phyloP scores from a whole-genome alignment of 2,888 invertebrate species.

The Lasioglossum figueresi region DNA sequence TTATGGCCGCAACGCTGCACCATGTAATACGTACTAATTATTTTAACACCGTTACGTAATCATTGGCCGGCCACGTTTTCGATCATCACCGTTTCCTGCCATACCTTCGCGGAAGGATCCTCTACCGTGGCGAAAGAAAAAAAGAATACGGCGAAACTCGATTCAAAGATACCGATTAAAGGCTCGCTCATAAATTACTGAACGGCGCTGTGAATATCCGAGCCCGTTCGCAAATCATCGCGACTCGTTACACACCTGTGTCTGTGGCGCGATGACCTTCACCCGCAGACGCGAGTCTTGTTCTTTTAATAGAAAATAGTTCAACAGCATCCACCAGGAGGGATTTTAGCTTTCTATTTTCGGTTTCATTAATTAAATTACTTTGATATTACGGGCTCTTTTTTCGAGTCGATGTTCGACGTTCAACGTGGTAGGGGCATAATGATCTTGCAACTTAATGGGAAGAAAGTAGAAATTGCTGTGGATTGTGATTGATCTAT shows the following conservation, averaged over 20 bases:
- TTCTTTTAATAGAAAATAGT: neutral
- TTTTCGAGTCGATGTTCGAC: neutral
- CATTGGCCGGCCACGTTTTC: slow-evolving; percentile 62
- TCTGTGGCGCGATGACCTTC: neutral
- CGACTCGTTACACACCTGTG: neutral
- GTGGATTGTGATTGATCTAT: slow-evolving; percentile 1
- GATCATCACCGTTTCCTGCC: slow-evolving; percentile 60
- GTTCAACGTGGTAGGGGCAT: neutral
- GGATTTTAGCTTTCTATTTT: neutral
- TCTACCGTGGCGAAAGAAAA: slow-evolving; percentile 3
- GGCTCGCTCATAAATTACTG: neutral
- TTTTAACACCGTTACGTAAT: slow-evolving; percentile 74
- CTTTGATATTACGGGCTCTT: neutral
- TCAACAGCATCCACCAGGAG: neutral
- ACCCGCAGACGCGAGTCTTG: neutral
- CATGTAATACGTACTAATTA: slow-evolving; percentile 71
- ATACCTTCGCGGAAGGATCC: slow-evolving; percentile 18
- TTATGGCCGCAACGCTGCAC: slow-evolving; percentile 61
- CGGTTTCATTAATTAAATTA: neutral
- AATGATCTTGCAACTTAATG: neutral
- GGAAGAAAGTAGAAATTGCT: neutral
- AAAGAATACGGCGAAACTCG: slow-evolving; percentile 31
- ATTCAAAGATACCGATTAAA: slow-evolving; percentile 12
- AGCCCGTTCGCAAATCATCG: slow-evolving; percentile 13
- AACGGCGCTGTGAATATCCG: neutral